Evolutionary conservation across 2,113 vertebrate species (phyloP).

Genomic region (Catharus fuscescens): DNA sequence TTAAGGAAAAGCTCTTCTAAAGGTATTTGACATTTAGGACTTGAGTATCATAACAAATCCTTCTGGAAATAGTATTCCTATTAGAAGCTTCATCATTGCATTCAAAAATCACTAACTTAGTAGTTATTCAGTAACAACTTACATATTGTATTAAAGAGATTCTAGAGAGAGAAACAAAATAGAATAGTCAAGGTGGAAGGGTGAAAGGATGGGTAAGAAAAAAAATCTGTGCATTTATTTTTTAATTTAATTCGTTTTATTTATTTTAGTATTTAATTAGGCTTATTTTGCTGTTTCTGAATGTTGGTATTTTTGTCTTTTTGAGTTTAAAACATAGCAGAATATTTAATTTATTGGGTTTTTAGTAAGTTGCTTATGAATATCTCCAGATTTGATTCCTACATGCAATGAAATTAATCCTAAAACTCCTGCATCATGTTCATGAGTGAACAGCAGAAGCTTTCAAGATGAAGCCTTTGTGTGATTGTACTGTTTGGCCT

Average conservation of each 20-base stretch:
- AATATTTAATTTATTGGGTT: neutral
- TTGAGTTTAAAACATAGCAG: neutral
- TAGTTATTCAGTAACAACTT: neutral
- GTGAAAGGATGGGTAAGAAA: neutral
- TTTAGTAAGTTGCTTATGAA: neutral
- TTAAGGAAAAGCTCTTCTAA: neutral
- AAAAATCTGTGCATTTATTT: neutral
- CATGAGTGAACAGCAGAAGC: neutral
- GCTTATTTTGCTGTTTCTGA: neutral
- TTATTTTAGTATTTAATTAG: neutral
- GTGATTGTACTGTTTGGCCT: neutral
- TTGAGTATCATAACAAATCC: neutral
- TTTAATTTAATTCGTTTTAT: neutral
- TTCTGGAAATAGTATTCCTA: neutral
- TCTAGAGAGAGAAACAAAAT: neutral
- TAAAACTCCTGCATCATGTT: neutral
- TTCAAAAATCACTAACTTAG: neutral
- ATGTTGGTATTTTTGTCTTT: neutral
- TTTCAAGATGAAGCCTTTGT: neutral
- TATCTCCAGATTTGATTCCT: neutral
- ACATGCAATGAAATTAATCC: neutral
- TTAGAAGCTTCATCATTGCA: neutral
- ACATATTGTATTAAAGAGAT: neutral
- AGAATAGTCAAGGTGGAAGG: neutral
- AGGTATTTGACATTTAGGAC: neutral